These are phyloP conservation scores for Syngnathus scovelli DNA, from an alignment of 2,113 vertebrate species.

Conservation along the genomic window DNA sequence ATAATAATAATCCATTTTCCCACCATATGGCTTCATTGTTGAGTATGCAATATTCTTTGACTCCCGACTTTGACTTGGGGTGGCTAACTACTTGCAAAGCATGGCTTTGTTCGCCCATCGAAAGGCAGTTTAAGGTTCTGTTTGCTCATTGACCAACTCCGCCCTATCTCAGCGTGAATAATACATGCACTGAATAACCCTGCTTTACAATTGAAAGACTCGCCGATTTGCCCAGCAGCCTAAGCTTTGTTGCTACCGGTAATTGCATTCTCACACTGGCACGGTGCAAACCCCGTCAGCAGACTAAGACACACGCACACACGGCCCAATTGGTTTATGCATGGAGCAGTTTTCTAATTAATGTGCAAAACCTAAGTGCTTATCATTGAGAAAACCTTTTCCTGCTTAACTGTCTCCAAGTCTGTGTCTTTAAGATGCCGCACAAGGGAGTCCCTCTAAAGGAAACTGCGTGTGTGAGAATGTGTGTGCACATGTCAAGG, in stretches of 20 bases:
- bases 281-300: conserved; percentile 29
- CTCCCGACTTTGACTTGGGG: conserved; percentile 62
- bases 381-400: conserved; percentile 43
- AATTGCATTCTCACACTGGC: conserved; percentile 54
- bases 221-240: conserved; percentile 34
- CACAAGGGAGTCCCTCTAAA: conserved; percentile 36
- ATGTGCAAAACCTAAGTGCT: conserved; percentile 52
- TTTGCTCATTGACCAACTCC: conserved; percentile 42
- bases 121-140: conserved; percentile 38
- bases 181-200: conserved; percentile 38
- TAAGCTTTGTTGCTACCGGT: conserved; percentile 52
- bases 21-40: conserved; percentile 45
- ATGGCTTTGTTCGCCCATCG: conserved; percentile 34
- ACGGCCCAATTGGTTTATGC: conserved; percentile 47
- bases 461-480: conserved; percentile 17
- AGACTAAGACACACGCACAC: conserved; percentile 4
- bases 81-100: conserved; percentile 38
- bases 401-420: conserved; percentile 22
- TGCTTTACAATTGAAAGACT: conserved; percentile 32
- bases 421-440: conserved; percentile 36
- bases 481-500: conserved; percentile 11
- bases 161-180: conserved; percentile 23
- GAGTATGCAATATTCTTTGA: conserved; percentile 45
- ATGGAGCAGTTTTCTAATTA: conserved; percentile 59
- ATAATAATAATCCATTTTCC: conserved; percentile 38